Conservation (phyloP, 64 coral and sea anemone genomes). For the Montipora foliosa region DNA sequence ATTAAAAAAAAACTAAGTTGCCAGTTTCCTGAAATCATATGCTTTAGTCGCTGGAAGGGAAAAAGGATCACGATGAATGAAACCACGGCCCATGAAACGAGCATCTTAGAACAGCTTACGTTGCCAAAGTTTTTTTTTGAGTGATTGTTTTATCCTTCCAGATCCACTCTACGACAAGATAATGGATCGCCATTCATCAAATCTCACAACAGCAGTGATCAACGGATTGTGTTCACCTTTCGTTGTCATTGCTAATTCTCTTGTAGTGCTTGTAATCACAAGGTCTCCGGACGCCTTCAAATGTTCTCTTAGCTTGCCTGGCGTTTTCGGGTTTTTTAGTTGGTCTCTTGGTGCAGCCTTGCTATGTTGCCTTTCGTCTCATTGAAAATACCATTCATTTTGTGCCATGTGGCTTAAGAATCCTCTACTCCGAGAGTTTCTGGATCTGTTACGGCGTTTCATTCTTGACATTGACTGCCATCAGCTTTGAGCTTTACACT, state of each 20-base stretch:
- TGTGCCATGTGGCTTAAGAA: conserved; percentile 77
- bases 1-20: no score
- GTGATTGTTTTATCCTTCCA: conserved; percentile 71
- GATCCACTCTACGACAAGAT: conserved; percentile 51
- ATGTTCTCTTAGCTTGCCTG: conserved; percentile 76
- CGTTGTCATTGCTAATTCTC: conserved; percentile 68
- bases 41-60: background rate
- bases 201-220: conserved; percentile 72
- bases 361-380: conserved; percentile 68
- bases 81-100: no score
- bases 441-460: conserved; percentile 90
- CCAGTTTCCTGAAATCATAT: background rate
- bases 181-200: conserved; percentile 39
- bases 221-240: conserved; percentile 70
- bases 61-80: background rate
- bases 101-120: no score
- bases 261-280: conserved; percentile 66
- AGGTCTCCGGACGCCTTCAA: conserved; percentile 72
- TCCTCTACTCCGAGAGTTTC: conserved; percentile 90
- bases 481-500: conserved; percentile 68
- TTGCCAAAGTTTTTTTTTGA: background rate
- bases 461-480: conserved; percentile 80
- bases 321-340: conserved; percentile 81
- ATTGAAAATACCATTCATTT: conserved; percentile 59
- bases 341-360: conserved; percentile 77